Conservation (phyloP, 2,888 invertebrate species). For the Parelbella ahira region DNA sequence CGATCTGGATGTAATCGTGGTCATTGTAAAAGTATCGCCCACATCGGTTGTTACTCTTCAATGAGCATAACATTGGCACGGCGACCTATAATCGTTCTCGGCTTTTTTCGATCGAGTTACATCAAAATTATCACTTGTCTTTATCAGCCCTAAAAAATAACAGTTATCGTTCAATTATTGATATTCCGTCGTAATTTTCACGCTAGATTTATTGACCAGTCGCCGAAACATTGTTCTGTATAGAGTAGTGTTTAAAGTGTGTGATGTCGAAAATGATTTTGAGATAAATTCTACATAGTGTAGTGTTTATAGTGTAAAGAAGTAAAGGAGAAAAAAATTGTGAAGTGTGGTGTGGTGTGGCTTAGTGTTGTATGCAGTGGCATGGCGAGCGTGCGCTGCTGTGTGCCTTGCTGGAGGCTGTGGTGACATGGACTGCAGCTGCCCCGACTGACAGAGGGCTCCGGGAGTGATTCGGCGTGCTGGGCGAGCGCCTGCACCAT, state of each 20-base stretch:
- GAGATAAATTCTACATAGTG: conserved; percentile 75
- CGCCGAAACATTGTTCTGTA: conserved; percentile 61
- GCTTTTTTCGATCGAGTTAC: conserved; percentile 46
- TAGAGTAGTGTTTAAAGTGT: conserved; percentile 61
- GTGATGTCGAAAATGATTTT: conserved; percentile 72
- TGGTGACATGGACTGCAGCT: conserved; percentile 75
- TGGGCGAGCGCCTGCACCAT: conserved; percentile 69
- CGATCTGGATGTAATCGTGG: no score
- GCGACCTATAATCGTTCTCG: conserved; percentile 61
- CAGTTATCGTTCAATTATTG: conserved; percentile 33
- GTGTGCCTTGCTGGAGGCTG: conserved; percentile 50
- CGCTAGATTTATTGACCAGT: conserved; percentile 37
- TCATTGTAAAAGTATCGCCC: conserved; percentile 58
- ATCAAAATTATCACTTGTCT: conserved; percentile 41
- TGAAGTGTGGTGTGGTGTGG: conserved; percentile 50
- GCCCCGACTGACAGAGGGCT: conserved; percentile 65
- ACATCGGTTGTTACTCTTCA: conserved; percentile 76
- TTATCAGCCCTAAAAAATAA: conserved; percentile 31
- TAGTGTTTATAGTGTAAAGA: conserved; percentile 58
- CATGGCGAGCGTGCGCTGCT: conserved; percentile 55
- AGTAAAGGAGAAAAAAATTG: conserved; percentile 58
- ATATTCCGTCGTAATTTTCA: conserved; percentile 30
- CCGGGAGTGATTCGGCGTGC: conserved; percentile 71
- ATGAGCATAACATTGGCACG: conserved; percentile 76
- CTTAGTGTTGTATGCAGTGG: conserved; percentile 48